phyloP scores from a whole-genome alignment of 2,797 vertebrate genomes.

The Pyrocephalus nanus region DNA sequence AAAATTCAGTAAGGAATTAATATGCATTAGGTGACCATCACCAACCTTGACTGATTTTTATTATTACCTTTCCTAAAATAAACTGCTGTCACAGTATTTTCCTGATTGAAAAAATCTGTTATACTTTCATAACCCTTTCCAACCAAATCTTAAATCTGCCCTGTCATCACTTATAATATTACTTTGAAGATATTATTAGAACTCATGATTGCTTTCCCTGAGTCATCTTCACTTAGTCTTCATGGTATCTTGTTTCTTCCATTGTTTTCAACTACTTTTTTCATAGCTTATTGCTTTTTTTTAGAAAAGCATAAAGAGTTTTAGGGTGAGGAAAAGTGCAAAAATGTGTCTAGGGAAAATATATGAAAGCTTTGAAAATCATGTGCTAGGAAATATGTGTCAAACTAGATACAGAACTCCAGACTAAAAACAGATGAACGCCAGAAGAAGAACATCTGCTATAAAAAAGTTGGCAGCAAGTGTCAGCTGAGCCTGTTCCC shows the following conservation, averaged over 20 bases:
- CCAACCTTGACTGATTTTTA: not conserved
- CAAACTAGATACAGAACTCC: not conserved
- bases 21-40: not conserved
- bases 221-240: not conserved
- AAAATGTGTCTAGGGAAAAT: not conserved
- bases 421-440: conserved; percentile 8
- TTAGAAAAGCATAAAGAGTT: not conserved
- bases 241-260: not conserved
- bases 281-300: not conserved
- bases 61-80: not conserved
- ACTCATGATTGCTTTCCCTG: not conserved
- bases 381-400: not conserved
- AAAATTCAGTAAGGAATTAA: not conserved
- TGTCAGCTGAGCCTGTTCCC: not conserved
- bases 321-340: not conserved
- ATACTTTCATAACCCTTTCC: not conserved
- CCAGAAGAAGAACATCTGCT: conserved; percentile 38
- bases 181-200: not conserved
- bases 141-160: not conserved
- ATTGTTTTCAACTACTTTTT: not conserved
- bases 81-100: not conserved
- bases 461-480: not conserved
- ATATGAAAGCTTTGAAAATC: not conserved
- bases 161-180: not conserved
- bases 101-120: not conserved